phyloP scores from a whole-genome alignment of 2,113 vertebrate genomes.

The Neolamprologus devosi region DNA sequence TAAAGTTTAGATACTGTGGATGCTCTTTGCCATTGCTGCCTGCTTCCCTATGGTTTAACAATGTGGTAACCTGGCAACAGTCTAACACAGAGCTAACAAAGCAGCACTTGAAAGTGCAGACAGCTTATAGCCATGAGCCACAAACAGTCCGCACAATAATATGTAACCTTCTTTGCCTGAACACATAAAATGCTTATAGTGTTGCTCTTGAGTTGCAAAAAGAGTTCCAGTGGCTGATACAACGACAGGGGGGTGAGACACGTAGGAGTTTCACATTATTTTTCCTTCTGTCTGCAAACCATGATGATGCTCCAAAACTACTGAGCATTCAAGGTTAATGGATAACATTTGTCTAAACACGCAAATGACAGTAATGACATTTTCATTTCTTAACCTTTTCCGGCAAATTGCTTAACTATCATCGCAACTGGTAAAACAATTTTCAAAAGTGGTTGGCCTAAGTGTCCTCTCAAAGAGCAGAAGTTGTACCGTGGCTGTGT shows the following conservation, averaged over 20 bases:
- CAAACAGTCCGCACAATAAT: not conserved
- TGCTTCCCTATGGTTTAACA: not conserved
- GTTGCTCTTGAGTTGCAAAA: not conserved
- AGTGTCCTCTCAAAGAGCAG: not conserved
- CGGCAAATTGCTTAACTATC: not conserved
- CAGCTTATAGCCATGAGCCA: not conserved
- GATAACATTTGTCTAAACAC: not conserved
- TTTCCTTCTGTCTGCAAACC: not conserved
- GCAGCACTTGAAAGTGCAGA: not conserved
- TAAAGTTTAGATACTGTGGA: not conserved
- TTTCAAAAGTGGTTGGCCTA: not conserved
- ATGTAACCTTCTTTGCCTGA: not conserved
- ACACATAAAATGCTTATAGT: not conserved
- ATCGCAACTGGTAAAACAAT: not conserved
- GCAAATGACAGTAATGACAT: not conserved
- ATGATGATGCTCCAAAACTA: not conserved
- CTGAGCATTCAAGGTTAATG: not conserved
- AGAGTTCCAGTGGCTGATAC: not conserved
- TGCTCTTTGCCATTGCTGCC: not conserved
- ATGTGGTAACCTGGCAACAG: conserved; percentile 22
- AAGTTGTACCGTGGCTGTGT: not conserved
- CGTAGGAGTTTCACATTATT: not conserved
- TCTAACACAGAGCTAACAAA: not conserved
- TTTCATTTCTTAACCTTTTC: not conserved
- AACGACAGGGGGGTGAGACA: not conserved